Conservation (phyloP, 2,113 vertebrate genomes). For the Lichenostomus cassidix region DNA sequence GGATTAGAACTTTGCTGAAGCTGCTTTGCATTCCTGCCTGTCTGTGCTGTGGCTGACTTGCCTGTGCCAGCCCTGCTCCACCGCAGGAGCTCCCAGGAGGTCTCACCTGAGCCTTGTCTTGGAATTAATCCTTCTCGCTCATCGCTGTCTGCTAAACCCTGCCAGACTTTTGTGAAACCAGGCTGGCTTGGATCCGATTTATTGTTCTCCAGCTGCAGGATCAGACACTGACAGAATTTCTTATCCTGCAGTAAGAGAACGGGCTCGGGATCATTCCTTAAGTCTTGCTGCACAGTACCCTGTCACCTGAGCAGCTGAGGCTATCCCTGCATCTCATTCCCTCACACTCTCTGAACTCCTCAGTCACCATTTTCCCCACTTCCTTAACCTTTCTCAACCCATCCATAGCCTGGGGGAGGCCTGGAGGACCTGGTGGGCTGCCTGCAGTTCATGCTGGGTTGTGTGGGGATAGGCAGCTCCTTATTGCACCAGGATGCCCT, state of each 20-base stretch:
- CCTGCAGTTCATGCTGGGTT: background rate
- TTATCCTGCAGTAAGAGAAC: background rate
- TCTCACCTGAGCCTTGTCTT: background rate
- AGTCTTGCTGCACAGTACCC: background rate
- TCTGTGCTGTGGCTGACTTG: background rate
- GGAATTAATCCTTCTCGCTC: background rate
- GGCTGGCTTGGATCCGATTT: background rate
- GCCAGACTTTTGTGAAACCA: background rate
- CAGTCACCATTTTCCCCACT: background rate
- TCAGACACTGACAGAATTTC: background rate
- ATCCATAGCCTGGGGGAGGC: background rate
- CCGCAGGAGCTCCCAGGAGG: background rate
- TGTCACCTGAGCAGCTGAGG: background rate
- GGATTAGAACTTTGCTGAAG: background rate
- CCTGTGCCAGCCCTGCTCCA: background rate
- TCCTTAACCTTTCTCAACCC: background rate
- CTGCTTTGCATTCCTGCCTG: background rate
- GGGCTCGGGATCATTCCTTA: background rate
- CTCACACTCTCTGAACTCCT: background rate
- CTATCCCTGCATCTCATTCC: background rate
- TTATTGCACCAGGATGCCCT: background rate
- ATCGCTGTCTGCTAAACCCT: background rate
- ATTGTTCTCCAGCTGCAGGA: background rate
- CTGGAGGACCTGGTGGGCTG: background rate
- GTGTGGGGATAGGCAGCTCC: too few relatives aligned